Evolutionary conservation across 2,888 invertebrate species (phyloP), one percentile per base, ranked within the genome.

Genomic region (Drosophila merina): DNA sequence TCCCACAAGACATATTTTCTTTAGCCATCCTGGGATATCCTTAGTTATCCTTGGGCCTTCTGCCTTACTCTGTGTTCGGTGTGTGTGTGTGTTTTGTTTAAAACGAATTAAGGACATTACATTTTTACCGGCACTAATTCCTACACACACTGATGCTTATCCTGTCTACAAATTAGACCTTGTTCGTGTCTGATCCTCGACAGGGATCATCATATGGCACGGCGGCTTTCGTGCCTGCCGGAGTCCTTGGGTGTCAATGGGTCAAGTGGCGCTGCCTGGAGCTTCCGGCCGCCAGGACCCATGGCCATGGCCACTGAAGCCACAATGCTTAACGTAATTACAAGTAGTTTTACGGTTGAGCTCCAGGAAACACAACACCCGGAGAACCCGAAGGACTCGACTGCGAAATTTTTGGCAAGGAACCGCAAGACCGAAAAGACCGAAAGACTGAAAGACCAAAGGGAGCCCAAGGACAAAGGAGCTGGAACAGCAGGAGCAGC

Each of bases 251-350:
- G 55, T 70, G 70, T 70, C 70, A 72, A 64, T 64, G 71, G 64
- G 64, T 57, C 57, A 57, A 57, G 57, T 33, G 67, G 31, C 57
- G 12, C 40, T 20, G 7, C 40, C 33, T 0, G 33, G 7, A 3
- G 33, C 33, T 10, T 20, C 20, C 20, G 20, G 48, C 48, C 36
- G 12, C 12, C 38, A 20, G 10, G 51, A 33, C 45, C 20, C 38
- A n/a, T n/a, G 12, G 28, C 10, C 51, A 47, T 51, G 50, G 48
- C 51, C 72, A 48, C 50, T 45, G 55, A 50, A 63, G 74, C 68
- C 75, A 62, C 72, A 75, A 83, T 77, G 75, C 81, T 85, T 79
- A 70, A 74, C 77, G 86, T 88, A 90, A 89, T 90, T 90, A 87
- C 88, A 90, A 90, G 79, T 80, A 89, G 74, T 82, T 78, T 77